A percentile compares a stretch with the other conserved stretches of the same genome.
These are phyloP conservation scores for Sinocyclocheilus grahami DNA, from an alignment of 2,113 vertebrate species.

Conservation along the genomic window DNA sequence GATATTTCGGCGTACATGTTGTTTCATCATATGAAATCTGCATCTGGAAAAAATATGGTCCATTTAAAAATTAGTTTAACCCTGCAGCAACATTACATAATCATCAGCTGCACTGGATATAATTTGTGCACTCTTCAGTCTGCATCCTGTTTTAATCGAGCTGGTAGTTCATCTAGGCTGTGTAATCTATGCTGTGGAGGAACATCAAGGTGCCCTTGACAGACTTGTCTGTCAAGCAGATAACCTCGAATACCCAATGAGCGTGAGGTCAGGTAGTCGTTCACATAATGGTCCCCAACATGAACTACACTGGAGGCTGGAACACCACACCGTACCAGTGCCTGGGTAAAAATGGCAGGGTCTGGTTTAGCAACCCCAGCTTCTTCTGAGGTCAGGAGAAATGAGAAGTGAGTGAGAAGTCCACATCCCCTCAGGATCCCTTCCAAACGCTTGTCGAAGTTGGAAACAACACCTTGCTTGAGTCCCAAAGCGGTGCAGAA, in stretches of 20 bases:
- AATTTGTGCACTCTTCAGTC: conserved; percentile 29
- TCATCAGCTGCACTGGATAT: not conserved
- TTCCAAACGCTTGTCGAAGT: conserved; percentile 88
- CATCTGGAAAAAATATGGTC: not conserved
- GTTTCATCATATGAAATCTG: not conserved
- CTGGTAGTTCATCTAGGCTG: conserved; percentile 71
- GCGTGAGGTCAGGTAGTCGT: conserved; percentile 83
- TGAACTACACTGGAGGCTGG: conserved; percentile 76
- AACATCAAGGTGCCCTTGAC: conserved; percentile 50
- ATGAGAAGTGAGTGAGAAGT: conserved; percentile 83
- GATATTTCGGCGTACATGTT: not conserved
- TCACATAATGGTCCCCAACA: conserved; percentile 83
- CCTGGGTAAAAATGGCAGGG: conserved; percentile 79
- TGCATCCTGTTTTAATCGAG: conserved; percentile 62
- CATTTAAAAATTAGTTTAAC: not conserved
- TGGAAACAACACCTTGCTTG: conserved; percentile 84
- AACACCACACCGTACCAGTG: conserved; percentile 71
- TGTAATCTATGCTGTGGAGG: conserved; percentile 66
- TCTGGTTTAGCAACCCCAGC: conserved; percentile 83
- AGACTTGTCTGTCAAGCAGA: conserved; percentile 72
- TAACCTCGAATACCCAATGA: conserved; percentile 83
- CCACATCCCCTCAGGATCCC: conserved; percentile 74
- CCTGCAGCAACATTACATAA: not conserved
- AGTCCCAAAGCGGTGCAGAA: conserved; percentile 78
- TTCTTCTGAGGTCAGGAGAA: conserved; percentile 86